phyloP scores from a whole-genome alignment of 2,888 invertebrate genomes.

The Ceratothoa steindachneri region DNA sequence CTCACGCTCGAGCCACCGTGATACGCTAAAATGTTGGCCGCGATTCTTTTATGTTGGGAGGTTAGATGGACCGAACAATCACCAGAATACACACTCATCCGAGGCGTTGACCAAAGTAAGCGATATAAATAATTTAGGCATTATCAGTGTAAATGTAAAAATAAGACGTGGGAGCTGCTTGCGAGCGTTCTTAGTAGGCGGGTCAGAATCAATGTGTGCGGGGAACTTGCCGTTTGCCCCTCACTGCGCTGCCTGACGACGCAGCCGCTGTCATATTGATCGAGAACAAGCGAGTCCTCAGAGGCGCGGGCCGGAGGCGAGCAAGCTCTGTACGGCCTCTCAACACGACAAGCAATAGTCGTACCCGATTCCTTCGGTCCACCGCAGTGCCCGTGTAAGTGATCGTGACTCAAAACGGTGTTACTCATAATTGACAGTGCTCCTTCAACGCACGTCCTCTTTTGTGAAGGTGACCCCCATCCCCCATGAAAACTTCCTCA shows the following conservation, averaged over 20 bases:
- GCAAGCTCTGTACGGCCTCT: conserved; percentile 12
- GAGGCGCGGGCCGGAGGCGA: not conserved
- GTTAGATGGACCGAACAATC: too few species aligned
- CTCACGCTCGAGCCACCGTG: not conserved
- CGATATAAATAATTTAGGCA: not conserved
- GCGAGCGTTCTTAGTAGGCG: conserved; percentile 8
- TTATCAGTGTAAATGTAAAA: not conserved
- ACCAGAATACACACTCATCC: too few species aligned
- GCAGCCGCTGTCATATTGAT: conserved; percentile 8
- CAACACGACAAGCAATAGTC: conserved; percentile 10
- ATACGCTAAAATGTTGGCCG: not conserved
- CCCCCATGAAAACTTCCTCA: not conserved
- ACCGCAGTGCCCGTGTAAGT: conserved; percentile 13
- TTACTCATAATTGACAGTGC: conserved; percentile 13
- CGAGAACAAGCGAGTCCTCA: not conserved
- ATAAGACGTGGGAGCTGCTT: conserved; percentile 4
- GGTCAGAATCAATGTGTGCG: conserved; percentile 12
- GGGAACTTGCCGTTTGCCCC: not conserved
- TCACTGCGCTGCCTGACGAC: conserved; percentile 1
- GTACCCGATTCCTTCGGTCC: conserved; percentile 8
- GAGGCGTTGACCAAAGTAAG: not conserved
- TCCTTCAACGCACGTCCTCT: not conserved
- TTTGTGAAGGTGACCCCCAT: conserved; percentile 1
- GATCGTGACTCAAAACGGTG: conserved; percentile 10
- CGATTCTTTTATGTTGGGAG: too few species aligned